These are phyloP conservation scores for Epinotia demarniana DNA, from an alignment of 2,888 invertebrate species.

Conservation along the genomic window DNA sequence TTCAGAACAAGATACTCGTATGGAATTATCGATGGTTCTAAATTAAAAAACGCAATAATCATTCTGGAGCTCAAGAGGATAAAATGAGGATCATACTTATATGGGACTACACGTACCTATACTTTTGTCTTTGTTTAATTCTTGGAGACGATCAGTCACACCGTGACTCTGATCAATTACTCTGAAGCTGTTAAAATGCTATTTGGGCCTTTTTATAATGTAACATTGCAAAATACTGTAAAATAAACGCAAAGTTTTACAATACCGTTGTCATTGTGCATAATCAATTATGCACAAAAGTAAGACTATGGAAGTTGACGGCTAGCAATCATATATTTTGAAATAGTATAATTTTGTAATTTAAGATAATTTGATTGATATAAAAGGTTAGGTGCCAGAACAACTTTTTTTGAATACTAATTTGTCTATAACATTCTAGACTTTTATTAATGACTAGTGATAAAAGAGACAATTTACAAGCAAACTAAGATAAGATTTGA, in stretches of 20 bases:
- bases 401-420: conserved; percentile 14
- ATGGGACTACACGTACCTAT: no score
- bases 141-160: no score
- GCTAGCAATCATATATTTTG: conserved; percentile 9
- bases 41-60: no score
- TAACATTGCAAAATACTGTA: neutral
- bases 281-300: neutral
- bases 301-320: conserved; percentile 2
- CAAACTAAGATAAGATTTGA: conserved; percentile 14
- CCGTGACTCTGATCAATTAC: no score
- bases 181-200: neutral
- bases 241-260: neutral
- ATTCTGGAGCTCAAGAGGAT: no score
- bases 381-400: conserved; percentile 32
- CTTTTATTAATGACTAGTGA: conserved; percentile 20
- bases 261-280: neutral
- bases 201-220: neutral
- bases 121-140: no score
- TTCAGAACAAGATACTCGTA: no score
- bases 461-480: conserved; percentile 7
- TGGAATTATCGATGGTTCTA: no score
- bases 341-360: conserved; percentile 25
- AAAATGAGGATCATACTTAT: no score
- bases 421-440: conserved; percentile 13
- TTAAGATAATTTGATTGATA: conserved; percentile 24